Percentiles rank a stretch among this genome's conserved stretches.
phyloP scores from a whole-genome alignment of 2,797 vertebrate genomes.

The Lepidocolaptes lacrymiger region DNA sequence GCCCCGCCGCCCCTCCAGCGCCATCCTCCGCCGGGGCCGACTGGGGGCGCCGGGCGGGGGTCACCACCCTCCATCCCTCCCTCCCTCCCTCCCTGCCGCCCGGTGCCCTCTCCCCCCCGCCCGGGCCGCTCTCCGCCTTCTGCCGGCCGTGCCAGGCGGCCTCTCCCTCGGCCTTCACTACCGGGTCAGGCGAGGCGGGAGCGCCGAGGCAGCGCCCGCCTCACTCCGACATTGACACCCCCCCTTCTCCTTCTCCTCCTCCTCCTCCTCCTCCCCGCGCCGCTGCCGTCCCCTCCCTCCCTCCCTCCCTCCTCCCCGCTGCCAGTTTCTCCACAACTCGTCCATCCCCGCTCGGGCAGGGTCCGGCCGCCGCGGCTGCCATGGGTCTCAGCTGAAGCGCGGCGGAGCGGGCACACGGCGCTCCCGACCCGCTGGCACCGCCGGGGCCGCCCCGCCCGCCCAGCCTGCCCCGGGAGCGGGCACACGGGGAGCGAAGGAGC shows the following conservation, averaged over 20 bases:
- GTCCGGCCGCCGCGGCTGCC: constrained; percentile 72
- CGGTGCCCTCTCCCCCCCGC: background rate
- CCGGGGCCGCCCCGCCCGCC: constrained; percentile 57
- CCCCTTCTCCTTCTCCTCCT: background rate
- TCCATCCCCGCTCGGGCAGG: constrained; percentile 36
- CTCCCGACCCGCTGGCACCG: constrained; percentile 31
- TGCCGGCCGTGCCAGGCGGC: constrained; percentile 71
- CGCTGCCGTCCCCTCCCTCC: background rate
- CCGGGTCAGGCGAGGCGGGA: constrained; percentile 79
- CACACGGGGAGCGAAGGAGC: background rate
- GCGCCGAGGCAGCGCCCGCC: constrained; percentile 63
- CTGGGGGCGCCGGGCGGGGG: background rate
- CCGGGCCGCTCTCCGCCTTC: constrained; percentile 51
- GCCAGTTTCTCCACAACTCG: constrained; percentile 78
- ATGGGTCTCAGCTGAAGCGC: constrained; percentile 75
- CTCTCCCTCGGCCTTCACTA: constrained; percentile 80
- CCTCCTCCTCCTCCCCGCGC: background rate
- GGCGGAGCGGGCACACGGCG: constrained; percentile 52
- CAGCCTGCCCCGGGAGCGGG: constrained; percentile 50
- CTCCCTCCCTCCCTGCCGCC: background rate
- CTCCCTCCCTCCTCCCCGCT: constrained; percentile 21
- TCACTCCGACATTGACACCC: constrained; percentile 20
- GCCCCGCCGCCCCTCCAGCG: background rate
- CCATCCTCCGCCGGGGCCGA: background rate
- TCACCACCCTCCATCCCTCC: background rate